phyloP scores from a whole-genome alignment of 1,140 invertebrate species.

The Prorops nasuta region DNA sequence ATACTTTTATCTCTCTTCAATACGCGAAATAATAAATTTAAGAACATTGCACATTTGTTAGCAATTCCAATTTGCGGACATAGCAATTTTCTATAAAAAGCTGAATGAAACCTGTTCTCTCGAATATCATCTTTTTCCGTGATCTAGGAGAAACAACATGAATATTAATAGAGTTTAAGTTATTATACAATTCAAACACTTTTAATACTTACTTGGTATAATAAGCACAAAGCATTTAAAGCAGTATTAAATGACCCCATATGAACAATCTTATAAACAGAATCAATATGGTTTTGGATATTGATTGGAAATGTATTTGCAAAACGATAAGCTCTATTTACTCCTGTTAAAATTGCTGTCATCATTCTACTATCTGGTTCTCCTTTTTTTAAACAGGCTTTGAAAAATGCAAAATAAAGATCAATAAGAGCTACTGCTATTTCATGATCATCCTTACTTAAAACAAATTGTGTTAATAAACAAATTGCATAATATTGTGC shows the following conservation, averaged over 20 bases:
- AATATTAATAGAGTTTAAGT: conserved; percentile 2
- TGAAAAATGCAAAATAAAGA: conserved; percentile 96
- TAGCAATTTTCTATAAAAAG: conserved; percentile 84
- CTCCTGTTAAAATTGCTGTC: conserved; percentile 84
- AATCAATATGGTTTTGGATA: conserved; percentile 72
- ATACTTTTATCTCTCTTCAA: conserved; percentile 76
- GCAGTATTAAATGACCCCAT: conserved; percentile 78
- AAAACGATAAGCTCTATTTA: conserved; percentile 85
- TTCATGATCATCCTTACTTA: conserved; percentile 69
- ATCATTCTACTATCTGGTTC: conserved; percentile 91
- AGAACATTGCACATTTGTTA: conserved; percentile 76
- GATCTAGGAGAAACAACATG: conserved; percentile 40
- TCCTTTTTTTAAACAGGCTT: conserved; percentile 85
- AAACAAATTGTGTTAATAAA: conserved; percentile 80
- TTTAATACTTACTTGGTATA: conserved; percentile 74
- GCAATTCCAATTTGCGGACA: conserved; percentile 74
- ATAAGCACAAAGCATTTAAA: conserved; percentile 81
- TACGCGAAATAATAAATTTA: conserved; percentile 86
- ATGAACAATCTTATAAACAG: conserved; percentile 88
- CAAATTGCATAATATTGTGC: conserved; percentile 95
- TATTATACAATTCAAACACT: conserved; percentile 5
- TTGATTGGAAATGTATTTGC: conserved; percentile 61
- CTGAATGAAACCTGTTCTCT: conserved; percentile 76
- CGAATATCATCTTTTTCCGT: conserved; percentile 37
- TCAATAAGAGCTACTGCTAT: conserved; percentile 81